These are phyloP conservation scores for Syngnathus rostellatus DNA, from an alignment of 2,797 vertebrate genomes.

Conservation along the genomic window DNA sequence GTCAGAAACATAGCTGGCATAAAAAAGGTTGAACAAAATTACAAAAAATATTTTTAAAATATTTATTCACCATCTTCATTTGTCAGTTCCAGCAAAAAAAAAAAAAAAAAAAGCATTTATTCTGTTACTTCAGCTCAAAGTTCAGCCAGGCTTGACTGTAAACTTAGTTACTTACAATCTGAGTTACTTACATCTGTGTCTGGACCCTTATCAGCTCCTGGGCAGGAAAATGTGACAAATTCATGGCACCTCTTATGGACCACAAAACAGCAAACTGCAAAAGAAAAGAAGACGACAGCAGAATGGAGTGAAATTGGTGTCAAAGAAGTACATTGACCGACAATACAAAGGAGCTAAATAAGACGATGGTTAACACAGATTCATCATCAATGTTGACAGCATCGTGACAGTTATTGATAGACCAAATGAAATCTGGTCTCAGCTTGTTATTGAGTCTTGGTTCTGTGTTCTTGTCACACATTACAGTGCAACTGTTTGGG, in stretches of 20 bases:
- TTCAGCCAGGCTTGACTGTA: no score
- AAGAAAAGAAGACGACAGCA: conserved; percentile 11
- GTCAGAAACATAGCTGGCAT: no score
- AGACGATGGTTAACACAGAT: conserved; percentile 26
- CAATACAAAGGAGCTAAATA: conserved; percentile 21
- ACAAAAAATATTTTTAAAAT: no score
- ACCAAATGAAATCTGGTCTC: conserved; percentile 29
- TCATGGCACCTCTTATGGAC: conserved; percentile 99
- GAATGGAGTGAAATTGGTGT: background rate
- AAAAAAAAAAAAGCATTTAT: no score
- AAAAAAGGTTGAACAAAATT: no score
- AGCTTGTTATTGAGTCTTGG: conserved; percentile 43
- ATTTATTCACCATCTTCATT: background rate
- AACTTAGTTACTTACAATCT: background rate
- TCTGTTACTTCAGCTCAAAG: no score
- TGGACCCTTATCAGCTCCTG: conserved; percentile 92
- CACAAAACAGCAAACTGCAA: conserved; percentile 96
- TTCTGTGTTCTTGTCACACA: conserved; percentile 11
- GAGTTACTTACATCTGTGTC: conserved; percentile 92
- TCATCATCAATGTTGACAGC: conserved; percentile 14
- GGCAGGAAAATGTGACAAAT: conserved; percentile 92
- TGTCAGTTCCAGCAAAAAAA: background rate
- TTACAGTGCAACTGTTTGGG: conserved; percentile 16
- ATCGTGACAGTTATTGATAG: conserved; percentile 30
- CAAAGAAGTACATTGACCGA: conserved; percentile 15